Evolutionary conservation across 37 sponge, comb jelly and placozoan genomes (phyloP).

Genomic region (Beroe ovata): DNA sequence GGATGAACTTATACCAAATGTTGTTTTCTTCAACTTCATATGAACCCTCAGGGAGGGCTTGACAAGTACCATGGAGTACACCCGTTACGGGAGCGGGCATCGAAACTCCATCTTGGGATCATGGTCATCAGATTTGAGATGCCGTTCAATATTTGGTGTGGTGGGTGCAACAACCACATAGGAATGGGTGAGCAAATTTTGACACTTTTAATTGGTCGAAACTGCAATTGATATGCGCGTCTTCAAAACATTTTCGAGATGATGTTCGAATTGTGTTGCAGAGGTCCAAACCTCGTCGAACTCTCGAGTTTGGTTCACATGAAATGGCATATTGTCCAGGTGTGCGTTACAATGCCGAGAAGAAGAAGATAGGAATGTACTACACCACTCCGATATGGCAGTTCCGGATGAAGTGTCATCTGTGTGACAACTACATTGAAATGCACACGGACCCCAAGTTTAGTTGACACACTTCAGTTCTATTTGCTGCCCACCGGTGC

Average conservation of each 20-base stretch:
- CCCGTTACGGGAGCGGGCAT: constrained; percentile 92
- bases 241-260: background rate
- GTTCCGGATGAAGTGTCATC: constrained; percentile 99
- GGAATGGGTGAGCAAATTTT: constrained; percentile 86
- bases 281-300: background rate
- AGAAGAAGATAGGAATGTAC: constrained; percentile 86
- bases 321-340: constrained; percentile 72
- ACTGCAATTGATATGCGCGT: too few species aligned
- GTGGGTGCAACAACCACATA: constrained; percentile 92
- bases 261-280: background rate
- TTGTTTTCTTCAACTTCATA: too few species aligned
- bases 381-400: constrained; percentile 96
- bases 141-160: constrained; percentile 99
- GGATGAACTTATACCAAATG: too few species aligned
- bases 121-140: constrained; percentile 93
- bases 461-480: too few species aligned
- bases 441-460: constrained; percentile 95
- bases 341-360: constrained; percentile 97
- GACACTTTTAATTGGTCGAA: too few species aligned
- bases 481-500: too few species aligned
- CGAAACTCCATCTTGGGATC: constrained; percentile 92
- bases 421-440: constrained; percentile 96
- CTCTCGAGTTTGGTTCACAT: background rate
- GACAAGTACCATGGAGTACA: constrained; percentile 91
- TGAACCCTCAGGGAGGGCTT: constrained; percentile 89